These are phyloP conservation scores for Criorhina ranunculi DNA, from an alignment of 2,888 invertebrate genomes.

Conservation along the genomic window DNA sequence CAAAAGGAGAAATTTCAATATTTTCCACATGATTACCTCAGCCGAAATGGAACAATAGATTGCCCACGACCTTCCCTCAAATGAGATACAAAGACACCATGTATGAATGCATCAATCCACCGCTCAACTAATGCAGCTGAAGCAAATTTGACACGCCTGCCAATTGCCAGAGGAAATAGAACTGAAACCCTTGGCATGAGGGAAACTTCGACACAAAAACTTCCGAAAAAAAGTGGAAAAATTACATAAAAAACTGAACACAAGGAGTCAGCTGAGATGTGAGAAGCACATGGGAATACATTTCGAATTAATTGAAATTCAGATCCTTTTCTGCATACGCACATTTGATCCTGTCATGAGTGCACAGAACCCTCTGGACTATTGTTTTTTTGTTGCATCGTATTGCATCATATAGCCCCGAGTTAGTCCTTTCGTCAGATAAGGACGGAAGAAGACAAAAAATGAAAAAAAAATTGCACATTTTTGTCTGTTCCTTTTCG, in stretches of 20 bases:
- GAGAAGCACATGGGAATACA: slow-evolving; percentile 36
- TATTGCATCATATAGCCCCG: slow-evolving; percentile 53
- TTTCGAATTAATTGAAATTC: slow-evolving; percentile 73
- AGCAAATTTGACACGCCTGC: slow-evolving; percentile 73
- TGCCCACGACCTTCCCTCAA: slow-evolving; percentile 5
- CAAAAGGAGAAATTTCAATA: slow-evolving; percentile 56
- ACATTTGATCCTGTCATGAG: slow-evolving; percentile 56
- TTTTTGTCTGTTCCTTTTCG: slow-evolving; percentile 43
- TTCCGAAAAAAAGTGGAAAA: slow-evolving; percentile 12
- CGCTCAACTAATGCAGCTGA: slow-evolving; percentile 60
- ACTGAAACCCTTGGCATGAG: slow-evolving; percentile 36
- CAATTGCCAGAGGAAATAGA: slow-evolving; percentile 58
- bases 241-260: slow-evolving; percentile 46
- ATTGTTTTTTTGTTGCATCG: slow-evolving; percentile 14
- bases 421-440: slow-evolving; percentile 18
- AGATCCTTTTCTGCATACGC: slow-evolving; percentile 63
- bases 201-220: slow-evolving; percentile 18
- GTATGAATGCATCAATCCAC: slow-evolving; percentile 40
- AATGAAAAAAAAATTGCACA: slow-evolving; percentile 37
- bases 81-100: slow-evolving; percentile 16
- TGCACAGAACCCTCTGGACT: slow-evolving; percentile 15
- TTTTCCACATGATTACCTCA: slow-evolving; percentile 71
- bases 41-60: slow-evolving; percentile 56
- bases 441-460: slow-evolving; percentile 2
- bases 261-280: slow-evolving; percentile 3